Evolutionary conservation across 2,888 invertebrate species (phyloP).

Genomic region (Pristionchus entomophagus): DNA sequence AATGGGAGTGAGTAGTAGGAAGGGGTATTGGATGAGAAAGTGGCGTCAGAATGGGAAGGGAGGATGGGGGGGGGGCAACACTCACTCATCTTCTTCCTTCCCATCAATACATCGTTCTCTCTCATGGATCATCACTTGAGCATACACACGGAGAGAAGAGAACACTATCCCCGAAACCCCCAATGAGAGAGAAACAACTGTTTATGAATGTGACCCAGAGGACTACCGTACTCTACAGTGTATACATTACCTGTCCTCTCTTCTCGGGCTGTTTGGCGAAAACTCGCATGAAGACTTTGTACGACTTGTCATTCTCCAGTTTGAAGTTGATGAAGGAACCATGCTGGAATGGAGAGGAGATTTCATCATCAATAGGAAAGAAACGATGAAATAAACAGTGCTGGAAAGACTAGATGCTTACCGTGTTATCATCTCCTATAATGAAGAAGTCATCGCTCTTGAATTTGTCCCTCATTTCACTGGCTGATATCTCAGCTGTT

Average conservation of each 20-base stretch:
- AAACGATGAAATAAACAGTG: not conserved
- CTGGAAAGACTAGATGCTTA: not conserved
- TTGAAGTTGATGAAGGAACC: conserved; percentile 72
- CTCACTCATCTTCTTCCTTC: not conserved
- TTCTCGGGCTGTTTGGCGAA: conserved; percentile 58
- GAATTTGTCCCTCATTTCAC: conserved; percentile 63
- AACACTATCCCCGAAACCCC: not conserved
- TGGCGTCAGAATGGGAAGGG: not conserved
- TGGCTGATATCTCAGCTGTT: conserved; percentile 66
- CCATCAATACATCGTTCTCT: conserved; percentile 2
- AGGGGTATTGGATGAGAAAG: not conserved
- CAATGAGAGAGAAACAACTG: not conserved
- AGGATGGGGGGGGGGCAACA: not conserved
- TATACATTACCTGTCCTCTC: conserved; percentile 35
- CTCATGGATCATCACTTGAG: not conserved
- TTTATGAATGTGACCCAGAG: not conserved
- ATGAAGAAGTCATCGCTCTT: conserved; percentile 61
- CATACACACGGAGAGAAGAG: conserved; percentile 11
- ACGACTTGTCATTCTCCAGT: conserved; percentile 67
- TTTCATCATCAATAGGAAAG: conserved; percentile 49
- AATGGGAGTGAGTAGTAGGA: not conserved
- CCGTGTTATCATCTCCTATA: conserved; percentile 69
- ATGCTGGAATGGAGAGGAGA: conserved; percentile 56
- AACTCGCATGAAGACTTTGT: conserved; percentile 72
- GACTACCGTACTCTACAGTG: conserved; percentile 12